Base-by-base conservation (phyloP, 2,888 invertebrate species). In the Eupithecia subfuscata region DNA sequence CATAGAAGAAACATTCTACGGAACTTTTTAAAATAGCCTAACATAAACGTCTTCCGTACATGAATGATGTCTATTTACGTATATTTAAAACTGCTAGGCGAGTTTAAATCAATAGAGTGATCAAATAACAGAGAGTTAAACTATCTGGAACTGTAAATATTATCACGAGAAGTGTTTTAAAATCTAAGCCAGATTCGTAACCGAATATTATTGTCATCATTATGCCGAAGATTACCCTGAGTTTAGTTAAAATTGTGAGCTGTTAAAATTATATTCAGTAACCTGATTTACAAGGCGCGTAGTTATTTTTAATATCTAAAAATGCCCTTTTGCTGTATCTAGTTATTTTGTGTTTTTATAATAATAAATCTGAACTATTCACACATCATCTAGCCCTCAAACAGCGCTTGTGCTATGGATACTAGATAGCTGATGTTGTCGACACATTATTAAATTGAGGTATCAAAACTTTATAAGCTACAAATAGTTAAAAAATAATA, bases 101-200 rank as follows among this genome's bases (percentile, higher is more conserved):
- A 45, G 65, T 70, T 60, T 64, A 63, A 80, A 79, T 78, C 70
- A 45, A 65, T 65, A 30, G 30, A 68, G 52, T 64, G 80, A 74
- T 89, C 88, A 40, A 34, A 76, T 88, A 87, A 80, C 52, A 71
- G 22, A 75, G 71, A 80, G 84, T 80, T 75, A 84, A 87, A 88
- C 86, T 85, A 84, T 82, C 83, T 76, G 76, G 37, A 73, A 78
- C 79, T 86, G 80, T 86, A 84, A 89, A 89, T 88, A 89, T 89
- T 89, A 88, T 87, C 69, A 65, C 16, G 52, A 71, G 67, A 37
- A 16, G 25, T 71, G 77, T 75, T 75, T 73, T 74, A 77, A 63
- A 63, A 75, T 73, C 77, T 77, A 77, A 71, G 22, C 37, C 64
- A 70, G 68, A 75, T 34, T 70, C 70, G 70, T 71, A 70, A 75